Base-by-base conservation (phyloP, 2,113 vertebrate genomes). In the Gopherus flavomarginatus region DNA sequence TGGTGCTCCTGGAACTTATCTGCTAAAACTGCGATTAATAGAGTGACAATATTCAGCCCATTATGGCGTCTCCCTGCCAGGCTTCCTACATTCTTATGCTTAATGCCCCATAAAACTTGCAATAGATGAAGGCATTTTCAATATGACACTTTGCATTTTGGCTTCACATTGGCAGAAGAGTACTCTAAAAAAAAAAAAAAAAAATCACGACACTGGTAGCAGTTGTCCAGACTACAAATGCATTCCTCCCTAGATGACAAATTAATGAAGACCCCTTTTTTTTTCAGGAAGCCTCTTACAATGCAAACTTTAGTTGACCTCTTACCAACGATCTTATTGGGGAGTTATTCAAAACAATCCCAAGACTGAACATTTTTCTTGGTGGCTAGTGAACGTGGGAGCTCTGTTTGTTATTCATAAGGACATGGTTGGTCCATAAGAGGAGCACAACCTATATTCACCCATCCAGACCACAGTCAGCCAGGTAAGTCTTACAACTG, bases 11-110 rank as follows among this genome's bases (percentile, higher is more conserved):
- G 38, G 13, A 57, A 83, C 38, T 31, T 27, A 83, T 83, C 31
- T 59, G 38, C 8, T 59, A 83, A 83, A 79, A 52, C 4, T 90
- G 81, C 50, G 89, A 97, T 96, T 88, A 96, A 95, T n/a, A 57
- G 35, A 96, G 94, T 0, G 0, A 50, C 38, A n/a, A 16, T 47
- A 85, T 42, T 81, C 65, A 52, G 44, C 24, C 52, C 29, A 82
- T 94, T 95, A 90, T 5, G 81, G 79, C 79, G 90, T 72, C 50
- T 53, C 95, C 81, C 27, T 96, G 86, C 94, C 53, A 86, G 49
- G 89, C 50, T 54, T 90, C 38, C 50, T 86, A 72, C 81, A 42
- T 77, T 95, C 44, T 47, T 88, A 49, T 81, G 89, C 89, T 89
- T 86, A 49, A 96, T 90, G 49, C 78, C 31, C 90, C 92, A 59